phyloP scores from a whole-genome alignment of 2,797 vertebrate genomes.

The Kryptopterus vitreolus region DNA sequence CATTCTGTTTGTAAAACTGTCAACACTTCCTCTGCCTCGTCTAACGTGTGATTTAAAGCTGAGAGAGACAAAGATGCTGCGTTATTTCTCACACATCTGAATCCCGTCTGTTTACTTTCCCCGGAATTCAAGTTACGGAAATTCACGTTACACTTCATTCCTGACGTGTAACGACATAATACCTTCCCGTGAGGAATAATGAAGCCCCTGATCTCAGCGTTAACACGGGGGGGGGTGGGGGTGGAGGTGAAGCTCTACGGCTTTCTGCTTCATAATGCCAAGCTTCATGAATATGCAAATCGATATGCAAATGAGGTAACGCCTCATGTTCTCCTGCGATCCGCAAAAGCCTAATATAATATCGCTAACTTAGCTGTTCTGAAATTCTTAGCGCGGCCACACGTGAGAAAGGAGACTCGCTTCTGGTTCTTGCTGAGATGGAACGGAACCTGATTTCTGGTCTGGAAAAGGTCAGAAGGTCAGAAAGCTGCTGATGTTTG shows the following conservation, averaged over 20 bases:
- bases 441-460: too few species aligned
- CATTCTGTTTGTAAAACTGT: constrained; percentile 82
- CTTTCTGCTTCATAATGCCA: not conserved
- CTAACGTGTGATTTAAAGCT: constrained; percentile 81
- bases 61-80: constrained; percentile 72
- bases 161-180: not conserved
- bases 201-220: not conserved
- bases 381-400: not conserved
- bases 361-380: not conserved
- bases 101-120: constrained; percentile 19
- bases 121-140: not conserved
- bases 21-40: constrained; percentile 79
- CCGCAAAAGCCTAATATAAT: not conserved
- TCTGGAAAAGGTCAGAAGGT: too few species aligned
- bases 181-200: not conserved
- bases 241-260: not conserved
- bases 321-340: not conserved
- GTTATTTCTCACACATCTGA: constrained; percentile 72
- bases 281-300: not conserved
- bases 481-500: not conserved
- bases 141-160: not conserved
- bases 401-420: not conserved
- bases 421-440: not conserved
- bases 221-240: too few species aligned
- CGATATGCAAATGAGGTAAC: not conserved